A percentile compares a stretch with the other conserved stretches of the same genome.
These are phyloP conservation scores for Phalloptychus januarius DNA, from an alignment of 2,797 vertebrate genomes.

Conservation along the genomic window DNA sequence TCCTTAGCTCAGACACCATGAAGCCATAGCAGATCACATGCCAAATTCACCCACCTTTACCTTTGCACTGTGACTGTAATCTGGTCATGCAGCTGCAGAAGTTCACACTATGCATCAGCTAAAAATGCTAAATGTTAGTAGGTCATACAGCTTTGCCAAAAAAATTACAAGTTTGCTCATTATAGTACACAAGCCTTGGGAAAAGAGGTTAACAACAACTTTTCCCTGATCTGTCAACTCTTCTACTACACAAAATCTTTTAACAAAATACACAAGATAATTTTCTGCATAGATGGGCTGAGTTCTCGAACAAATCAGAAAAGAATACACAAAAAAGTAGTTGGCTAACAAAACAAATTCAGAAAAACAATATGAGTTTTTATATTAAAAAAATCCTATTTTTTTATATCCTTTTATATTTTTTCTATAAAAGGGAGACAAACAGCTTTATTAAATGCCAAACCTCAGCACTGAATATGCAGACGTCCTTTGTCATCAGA, in stretches of 20 bases:
- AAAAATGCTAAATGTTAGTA: not conserved
- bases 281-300: not conserved
- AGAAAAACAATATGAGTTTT: not conserved
- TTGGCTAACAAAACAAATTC: not conserved
- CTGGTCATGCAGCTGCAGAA: not conserved
- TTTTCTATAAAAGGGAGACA: not conserved
- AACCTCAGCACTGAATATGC: not conserved
- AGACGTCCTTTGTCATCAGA: not conserved
- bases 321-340: not conserved
- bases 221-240: not conserved
- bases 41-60: not conserved
- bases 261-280: not conserved
- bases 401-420: too few species aligned
- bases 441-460: not conserved
- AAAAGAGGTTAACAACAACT: too few species aligned
- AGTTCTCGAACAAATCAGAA: not conserved
- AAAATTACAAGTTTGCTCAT: not conserved
- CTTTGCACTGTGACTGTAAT: not conserved
- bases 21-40: not conserved
- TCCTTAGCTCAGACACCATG: not conserved
- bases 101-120: not conserved
- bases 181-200: not conserved
- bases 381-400: too few species aligned
- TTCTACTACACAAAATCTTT: not conserved
- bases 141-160: not conserved